phyloP scores from a whole-genome alignment of 2,113 vertebrate species.

The Perca schrenkii region DNA sequence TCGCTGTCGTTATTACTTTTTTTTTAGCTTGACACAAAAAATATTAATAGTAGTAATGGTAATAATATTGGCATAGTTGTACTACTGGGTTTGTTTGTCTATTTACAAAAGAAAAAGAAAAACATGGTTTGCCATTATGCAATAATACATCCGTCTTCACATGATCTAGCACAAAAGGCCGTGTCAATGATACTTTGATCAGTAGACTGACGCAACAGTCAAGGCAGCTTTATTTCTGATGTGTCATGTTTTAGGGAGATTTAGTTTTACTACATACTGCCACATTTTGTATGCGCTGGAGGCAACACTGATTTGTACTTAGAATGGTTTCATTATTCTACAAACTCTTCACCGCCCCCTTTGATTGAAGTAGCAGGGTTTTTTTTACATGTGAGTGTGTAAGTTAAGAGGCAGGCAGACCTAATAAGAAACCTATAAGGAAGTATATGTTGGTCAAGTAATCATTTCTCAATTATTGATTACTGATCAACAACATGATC shows the following conservation, averaged over 20 bases:
- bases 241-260: not conserved
- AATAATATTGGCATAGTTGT: not conserved
- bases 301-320: not conserved
- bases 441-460: too few species aligned
- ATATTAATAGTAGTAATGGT: not conserved
- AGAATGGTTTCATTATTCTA: not conserved
- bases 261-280: not conserved
- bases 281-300: not conserved
- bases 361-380: too few species aligned
- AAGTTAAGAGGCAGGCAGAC: too few species aligned
- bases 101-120: constrained; percentile 2
- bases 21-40: not conserved
- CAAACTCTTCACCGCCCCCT: not conserved
- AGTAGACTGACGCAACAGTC: not conserved
- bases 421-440: too few species aligned
- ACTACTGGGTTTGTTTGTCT: not conserved
- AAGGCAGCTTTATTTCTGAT: too few species aligned
- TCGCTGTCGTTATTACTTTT: not conserved
- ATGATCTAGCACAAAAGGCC: not conserved
- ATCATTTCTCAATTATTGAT: too few species aligned
- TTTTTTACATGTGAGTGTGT: too few species aligned
- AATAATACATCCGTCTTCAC: not conserved
- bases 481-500: too few species aligned
- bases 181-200: constrained; percentile 15
- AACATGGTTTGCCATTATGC: constrained; percentile 1